Evolutionary conservation across 1,140 invertebrate species (phyloP), one percentile per base, ranked within the genome.

Genomic region (Drosophila ogumai): DNA sequence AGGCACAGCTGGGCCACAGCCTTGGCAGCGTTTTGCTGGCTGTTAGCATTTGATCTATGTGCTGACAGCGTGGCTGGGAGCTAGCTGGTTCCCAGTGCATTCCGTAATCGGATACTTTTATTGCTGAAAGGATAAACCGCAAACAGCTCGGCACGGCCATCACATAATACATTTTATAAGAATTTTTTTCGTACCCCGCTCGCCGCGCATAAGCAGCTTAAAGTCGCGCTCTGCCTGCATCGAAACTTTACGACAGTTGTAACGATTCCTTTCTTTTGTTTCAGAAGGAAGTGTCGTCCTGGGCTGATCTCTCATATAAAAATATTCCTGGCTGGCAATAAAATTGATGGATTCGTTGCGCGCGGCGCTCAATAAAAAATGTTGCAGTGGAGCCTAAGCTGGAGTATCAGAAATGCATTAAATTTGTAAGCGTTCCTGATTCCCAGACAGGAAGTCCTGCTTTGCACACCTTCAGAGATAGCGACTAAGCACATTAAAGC

Each of bases 51-150:
- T 87, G 84, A 88, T 88, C 84, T 80, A 67, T 63, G 72, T 77
- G 80, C 58, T 80, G 84, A 82, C 76, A 88, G 80, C 46, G 31
- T 50, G 58, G 79, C 60, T 80, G 80, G 69, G 69, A 78, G 36
- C 63, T 65, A 78, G 36, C 34, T 17, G 47, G 36, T 61, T 72
- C 73, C 69, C 80, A 85, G 75, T 88, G 85, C 85, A 90, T 76
- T 85, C 77, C 76, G 85, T 88, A 88, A 88, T 88, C 85, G 85
- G 85, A 88, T 88, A 88, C 85, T 88, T 88, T 88, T 88, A 88
- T 88, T 88, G 85, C 85, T 90, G 85, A 88, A 88, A 90, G 85
- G 78, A 88, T 88, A 88, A 88, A 88, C 85, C 85, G 55, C 85
- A 88, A 81, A 90, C 73, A 82, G 82, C 71, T 87, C 75, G 73